Evolutionary conservation across 2,797 vertebrate species (phyloP).

Genomic region (Natrix natrix): DNA sequence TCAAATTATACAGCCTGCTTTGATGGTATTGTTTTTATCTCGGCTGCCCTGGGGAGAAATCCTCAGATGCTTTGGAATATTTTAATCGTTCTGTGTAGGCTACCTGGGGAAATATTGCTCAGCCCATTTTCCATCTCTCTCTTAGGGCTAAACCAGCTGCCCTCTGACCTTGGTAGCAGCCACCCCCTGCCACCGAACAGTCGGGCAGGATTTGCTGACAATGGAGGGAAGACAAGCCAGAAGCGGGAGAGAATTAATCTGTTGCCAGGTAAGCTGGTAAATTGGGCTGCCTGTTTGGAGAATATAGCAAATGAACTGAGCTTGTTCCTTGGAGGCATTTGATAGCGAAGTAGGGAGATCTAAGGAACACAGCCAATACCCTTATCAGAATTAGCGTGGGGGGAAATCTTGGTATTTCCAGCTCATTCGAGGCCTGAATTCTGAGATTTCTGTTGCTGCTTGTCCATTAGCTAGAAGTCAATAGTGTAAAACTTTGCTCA

Average conservation of each 20-base stretch:
- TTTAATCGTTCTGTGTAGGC: not conserved
- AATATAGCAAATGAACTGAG: not conserved
- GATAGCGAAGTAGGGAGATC: not conserved
- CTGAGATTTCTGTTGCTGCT: not conserved
- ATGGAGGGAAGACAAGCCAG: constrained; percentile 80
- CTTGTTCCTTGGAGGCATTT: not conserved
- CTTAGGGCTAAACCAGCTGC: constrained; percentile 84
- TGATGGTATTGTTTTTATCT: not conserved
- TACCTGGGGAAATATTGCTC: not conserved
- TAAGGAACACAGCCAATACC: fast-evolving
- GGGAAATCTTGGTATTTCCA: not conserved
- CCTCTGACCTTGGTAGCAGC: constrained; percentile 83
- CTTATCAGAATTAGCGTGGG: fast-evolving
- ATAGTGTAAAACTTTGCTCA: not conserved
- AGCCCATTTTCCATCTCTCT: constrained; percentile 52
- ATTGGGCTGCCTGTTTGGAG: not conserved
- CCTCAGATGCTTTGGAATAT: not conserved
- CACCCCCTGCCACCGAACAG: constrained; percentile 80
- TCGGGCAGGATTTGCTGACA: constrained; percentile 76
- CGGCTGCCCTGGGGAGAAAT: not conserved
- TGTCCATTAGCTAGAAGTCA: not conserved
- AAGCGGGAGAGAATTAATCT: constrained; percentile 83
- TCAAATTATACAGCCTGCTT: not conserved
- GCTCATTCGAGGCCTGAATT: not conserved
- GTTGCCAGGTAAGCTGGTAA: constrained; percentile 84